Percentiles rank a stretch among this genome's conserved stretches.
These are phyloP conservation scores for Leistus spinibarbis DNA, from an alignment of 2,888 invertebrate species.

Conservation along the genomic window DNA sequence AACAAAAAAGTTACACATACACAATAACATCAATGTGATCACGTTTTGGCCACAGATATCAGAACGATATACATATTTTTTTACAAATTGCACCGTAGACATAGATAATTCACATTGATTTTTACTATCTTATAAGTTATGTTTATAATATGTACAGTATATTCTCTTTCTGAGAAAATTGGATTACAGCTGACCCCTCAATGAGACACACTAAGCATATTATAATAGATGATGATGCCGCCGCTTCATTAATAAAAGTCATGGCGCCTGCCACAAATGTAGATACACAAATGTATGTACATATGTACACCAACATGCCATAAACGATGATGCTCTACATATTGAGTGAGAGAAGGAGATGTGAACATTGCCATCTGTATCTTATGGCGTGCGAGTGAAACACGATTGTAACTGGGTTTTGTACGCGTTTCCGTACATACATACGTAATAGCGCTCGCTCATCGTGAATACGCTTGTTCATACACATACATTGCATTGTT, in stretches of 20 bases:
- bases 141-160: too few species aligned
- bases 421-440: neutral
- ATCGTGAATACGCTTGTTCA: neutral
- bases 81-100: too few species aligned
- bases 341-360: neutral
- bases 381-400: neutral
- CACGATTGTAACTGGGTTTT: neutral
- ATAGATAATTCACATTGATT: too few species aligned
- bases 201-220: neutral
- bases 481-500: neutral
- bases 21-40: too few species aligned
- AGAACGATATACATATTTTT: too few species aligned
- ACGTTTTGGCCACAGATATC: too few species aligned
- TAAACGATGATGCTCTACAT: neutral
- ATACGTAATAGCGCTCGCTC: neutral
- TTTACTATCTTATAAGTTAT: too few species aligned
- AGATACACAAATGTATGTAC: neutral
- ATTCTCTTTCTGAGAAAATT: too few species aligned
- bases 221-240: neutral
- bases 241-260: conserved; percentile 4
- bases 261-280: neutral
- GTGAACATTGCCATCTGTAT: neutral
- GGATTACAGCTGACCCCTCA: too few species aligned
- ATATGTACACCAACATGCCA: neutral
- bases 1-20: too few species aligned